Evolutionary conservation across 2,113 vertebrate genomes (phyloP), one percentile per base, ranked within the genome.

Genomic region (Acanthochromis polyacanthus): DNA sequence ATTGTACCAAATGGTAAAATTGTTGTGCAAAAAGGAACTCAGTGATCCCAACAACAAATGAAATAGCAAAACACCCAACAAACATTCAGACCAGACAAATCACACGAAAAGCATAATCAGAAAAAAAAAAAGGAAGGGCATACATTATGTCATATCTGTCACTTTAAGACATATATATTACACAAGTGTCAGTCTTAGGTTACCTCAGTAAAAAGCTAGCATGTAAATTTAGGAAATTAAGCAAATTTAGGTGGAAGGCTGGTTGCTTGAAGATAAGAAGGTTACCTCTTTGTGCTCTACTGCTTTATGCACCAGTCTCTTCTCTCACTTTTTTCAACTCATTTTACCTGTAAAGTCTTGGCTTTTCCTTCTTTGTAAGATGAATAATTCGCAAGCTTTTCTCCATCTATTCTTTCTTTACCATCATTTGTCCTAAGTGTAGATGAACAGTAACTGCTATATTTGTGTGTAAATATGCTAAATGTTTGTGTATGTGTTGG

Each of bases 221-320:
- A 43, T 70, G 69, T 36, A 30, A 25, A 57, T 70, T 51, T 51
- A 28, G 14, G 36, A 63, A 65, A 5, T 73, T 38, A 14, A 40
- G 12, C 5, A 38, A 59, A 20, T 71, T 71, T 36, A 28, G 40
- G 23, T 51, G 25, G 15, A 67, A 67, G 45, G 36, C 65, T 64
- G 69, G 36, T 14, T 3, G 8, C 40, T 71, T 36, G 51, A 56
- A 83, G 70, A 75, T 72, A 81, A 76, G 64, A 56, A 15, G 12
- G 16, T 63, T 60, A 61, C 32, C 22, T 45, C 57, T 73, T 50
- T 61, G 57, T 58, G 57, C 38, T 78, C 4, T 64, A 40, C n/a
- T 69, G 45, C 68, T 81, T 70, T 22, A 40, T 32, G 59, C 0
- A 8, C 50, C 19, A 56, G 56, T 68, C 55, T 72, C 30, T 59